Evolutionary conservation across 2,113 vertebrate species (phyloP).

Genomic region (Cisticola juncidis): DNA sequence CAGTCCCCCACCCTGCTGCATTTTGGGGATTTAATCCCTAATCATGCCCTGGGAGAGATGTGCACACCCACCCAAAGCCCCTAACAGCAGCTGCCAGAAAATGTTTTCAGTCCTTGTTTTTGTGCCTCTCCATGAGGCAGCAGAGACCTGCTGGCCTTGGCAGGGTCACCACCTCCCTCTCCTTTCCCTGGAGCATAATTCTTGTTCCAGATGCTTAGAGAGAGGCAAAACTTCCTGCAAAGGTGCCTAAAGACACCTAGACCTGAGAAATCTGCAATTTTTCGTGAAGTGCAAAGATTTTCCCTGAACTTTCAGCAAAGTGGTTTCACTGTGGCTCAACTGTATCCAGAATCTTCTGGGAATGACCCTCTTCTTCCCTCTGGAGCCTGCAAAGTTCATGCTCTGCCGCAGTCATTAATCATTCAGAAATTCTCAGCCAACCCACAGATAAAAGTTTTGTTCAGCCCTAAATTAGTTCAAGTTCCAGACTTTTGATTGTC

Average conservation of each 20-base stretch:
- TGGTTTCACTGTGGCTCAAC: background rate
- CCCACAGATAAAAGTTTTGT: background rate
- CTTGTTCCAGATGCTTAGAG: background rate
- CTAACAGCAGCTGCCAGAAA: background rate
- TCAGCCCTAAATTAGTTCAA: background rate
- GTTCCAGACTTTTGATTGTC: background rate
- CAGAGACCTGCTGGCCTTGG: background rate
- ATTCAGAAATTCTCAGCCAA: background rate
- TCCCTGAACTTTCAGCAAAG: background rate
- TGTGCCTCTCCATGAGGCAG: background rate
- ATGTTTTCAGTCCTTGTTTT: fast-evolving
- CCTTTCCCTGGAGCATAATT: background rate
- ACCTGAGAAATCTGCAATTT: background rate
- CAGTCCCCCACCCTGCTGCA: background rate
- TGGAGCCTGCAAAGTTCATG: background rate
- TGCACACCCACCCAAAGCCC: fast-evolving
- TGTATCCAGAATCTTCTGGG: background rate
- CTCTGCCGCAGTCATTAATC: background rate
- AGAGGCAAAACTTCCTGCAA: background rate
- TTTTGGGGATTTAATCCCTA: background rate
- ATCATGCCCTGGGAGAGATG: background rate
- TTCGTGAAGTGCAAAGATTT: fast-evolving
- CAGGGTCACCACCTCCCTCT: background rate
- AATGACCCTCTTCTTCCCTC: background rate
- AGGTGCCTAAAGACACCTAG: background rate